These are phyloP conservation scores for Itoplectis maculator DNA, from an alignment of 2,888 invertebrate species.

Conservation along the genomic window DNA sequence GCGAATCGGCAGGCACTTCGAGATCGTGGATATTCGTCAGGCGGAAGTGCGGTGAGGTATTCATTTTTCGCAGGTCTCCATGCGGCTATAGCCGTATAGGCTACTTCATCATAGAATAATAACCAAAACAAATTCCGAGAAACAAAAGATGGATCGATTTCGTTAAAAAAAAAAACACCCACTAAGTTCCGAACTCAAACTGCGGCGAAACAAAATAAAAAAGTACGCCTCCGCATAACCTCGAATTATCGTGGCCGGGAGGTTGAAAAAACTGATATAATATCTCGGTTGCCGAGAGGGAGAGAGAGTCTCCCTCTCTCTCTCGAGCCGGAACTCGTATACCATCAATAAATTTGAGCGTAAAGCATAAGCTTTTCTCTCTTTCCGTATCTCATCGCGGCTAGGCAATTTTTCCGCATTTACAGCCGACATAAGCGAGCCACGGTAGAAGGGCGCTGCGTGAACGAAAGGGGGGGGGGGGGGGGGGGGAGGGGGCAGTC, in stretches of 20 bases:
- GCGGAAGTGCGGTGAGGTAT: no score
- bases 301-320: no score
- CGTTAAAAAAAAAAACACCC: neutral
- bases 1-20: no score
- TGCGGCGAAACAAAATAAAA: neutral
- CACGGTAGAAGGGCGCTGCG: no score
- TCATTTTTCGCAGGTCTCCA: no score
- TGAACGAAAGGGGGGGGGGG: conserved; percentile 13
- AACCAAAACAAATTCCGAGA: no score
- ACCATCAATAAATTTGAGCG: conserved; percentile 10
- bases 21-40: no score
- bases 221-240: neutral
- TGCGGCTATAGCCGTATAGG: no score
- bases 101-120: no score
- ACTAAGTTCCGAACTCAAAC: neutral
- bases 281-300: neutral
- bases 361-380: conserved; percentile 19
- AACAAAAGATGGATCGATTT: neutral
- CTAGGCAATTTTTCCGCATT: conserved; percentile 50
- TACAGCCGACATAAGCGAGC: conserved; percentile 26
- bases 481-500: neutral
- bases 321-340: conserved; percentile 5
- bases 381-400: neutral
- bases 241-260: neutral
- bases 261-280: neutral